These are phyloP conservation scores for Menidia beryllina DNA, from an alignment of 2,113 vertebrate genomes.

Conservation along the genomic window DNA sequence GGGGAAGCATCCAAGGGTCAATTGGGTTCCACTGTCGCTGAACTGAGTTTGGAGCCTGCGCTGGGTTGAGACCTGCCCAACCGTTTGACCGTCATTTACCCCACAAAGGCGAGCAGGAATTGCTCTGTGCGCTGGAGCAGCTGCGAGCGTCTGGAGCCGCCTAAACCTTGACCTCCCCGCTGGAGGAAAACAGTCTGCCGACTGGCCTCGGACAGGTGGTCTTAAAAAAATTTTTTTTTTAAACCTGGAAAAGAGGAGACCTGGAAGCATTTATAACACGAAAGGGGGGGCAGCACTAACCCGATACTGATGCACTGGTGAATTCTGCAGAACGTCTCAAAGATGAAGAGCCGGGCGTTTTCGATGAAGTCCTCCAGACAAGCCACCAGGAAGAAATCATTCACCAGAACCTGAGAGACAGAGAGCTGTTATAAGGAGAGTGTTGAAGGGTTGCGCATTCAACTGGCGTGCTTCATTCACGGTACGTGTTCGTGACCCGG, in stretches of 20 bases:
- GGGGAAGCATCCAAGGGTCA: constrained; percentile 61
- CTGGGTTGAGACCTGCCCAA: constrained; percentile 35
- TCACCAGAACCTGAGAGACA: constrained; percentile 89
- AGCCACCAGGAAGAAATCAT: constrained; percentile 97
- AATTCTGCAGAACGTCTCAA: constrained; percentile 98
- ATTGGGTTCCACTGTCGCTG: constrained; percentile 58
- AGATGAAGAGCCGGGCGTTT: constrained; percentile 97
- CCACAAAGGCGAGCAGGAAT: constrained; percentile 25
- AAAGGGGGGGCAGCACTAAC: constrained; percentile 81
- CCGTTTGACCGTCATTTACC: constrained; percentile 34
- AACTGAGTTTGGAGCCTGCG: constrained; percentile 38
- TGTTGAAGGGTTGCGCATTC: constrained; percentile 12
- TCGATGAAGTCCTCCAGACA: constrained; percentile 99
- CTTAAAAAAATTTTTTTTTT: too few species aligned
- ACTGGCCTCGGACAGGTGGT: constrained; percentile 65
- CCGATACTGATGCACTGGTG: constrained; percentile 99
- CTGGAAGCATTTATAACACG: constrained; percentile 69
- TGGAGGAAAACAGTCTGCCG: constrained; percentile 39
- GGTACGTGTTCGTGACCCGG: constrained; percentile 50
- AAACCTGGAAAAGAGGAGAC: constrained; percentile 58
- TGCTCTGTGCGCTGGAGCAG: constrained; percentile 32
- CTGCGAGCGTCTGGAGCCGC: constrained; percentile 33
- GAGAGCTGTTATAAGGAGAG: constrained; percentile 3
- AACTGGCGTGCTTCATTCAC: constrained; percentile 41
- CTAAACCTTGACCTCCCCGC: constrained; percentile 54